Percentiles rank a stretch among this genome's conserved stretches.
Conservation (phyloP, 2,113 vertebrate species). For the Halcyon senegalensis region DNA sequence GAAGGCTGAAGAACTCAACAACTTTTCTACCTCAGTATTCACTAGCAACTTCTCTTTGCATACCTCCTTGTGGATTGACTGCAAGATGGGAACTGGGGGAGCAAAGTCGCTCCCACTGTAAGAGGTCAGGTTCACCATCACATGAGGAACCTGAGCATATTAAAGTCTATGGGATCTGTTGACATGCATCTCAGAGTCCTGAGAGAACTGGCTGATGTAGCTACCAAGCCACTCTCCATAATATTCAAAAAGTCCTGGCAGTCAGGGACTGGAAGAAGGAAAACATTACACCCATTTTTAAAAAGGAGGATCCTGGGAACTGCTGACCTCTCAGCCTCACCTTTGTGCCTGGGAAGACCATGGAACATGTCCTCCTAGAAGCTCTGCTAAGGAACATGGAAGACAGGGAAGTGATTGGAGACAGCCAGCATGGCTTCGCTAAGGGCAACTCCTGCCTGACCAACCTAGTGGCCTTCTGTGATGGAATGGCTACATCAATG, state of each 20-base stretch:
- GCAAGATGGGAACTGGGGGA: neutral
- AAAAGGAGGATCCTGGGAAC: neutral
- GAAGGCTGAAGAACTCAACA: neutral
- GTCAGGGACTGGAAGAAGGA: neutral
- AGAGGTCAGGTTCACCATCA: neutral
- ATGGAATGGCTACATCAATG: neutral
- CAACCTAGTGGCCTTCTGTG: neutral
- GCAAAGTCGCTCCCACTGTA: neutral
- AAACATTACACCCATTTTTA: neutral
- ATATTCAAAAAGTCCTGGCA: neutral
- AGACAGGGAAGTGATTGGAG: neutral
- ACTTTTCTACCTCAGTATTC: neutral
- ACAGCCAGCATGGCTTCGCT: neutral
- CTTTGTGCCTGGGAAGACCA: neutral
- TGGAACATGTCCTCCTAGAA: neutral
- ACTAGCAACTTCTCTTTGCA: neutral
- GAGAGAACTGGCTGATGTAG: neutral
- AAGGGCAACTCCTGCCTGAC: neutral
- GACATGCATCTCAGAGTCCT: neutral
- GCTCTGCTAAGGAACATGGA: neutral
- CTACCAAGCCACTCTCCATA: neutral
- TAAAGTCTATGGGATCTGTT: neutral
- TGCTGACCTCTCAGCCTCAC: neutral
- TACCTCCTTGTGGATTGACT: no score
- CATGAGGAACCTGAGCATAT: neutral